Percentiles rank a stretch among this genome's conserved stretches.
Conservation (phyloP, 2,113 vertebrate species). For the Poecile atricapillus region DNA sequence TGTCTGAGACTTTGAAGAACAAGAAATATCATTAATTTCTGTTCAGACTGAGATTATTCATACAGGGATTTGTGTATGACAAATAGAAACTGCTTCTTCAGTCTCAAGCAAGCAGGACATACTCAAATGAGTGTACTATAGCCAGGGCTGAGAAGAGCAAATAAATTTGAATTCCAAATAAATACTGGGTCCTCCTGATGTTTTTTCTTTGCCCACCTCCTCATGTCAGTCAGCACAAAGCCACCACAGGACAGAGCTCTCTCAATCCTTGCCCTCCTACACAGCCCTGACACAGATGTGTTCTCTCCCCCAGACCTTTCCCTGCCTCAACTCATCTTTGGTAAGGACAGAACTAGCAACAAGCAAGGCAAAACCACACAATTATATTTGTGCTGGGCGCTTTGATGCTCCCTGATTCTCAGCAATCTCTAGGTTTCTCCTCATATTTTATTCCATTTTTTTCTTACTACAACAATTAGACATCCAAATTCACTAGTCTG, state of each 20-base stretch:
- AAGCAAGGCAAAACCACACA: accelerated
- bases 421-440: not conserved
- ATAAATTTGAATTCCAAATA: not conserved
- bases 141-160: not conserved
- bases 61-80: not conserved
- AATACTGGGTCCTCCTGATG: not conserved
- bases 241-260: not conserved
- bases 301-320: not conserved
- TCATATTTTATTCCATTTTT: not conserved
- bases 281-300: not conserved
- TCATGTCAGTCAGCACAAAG: accelerated
- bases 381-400: not conserved
- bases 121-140: not conserved
- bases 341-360: not conserved
- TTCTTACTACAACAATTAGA: not conserved
- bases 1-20: not conserved
- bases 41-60: not conserved
- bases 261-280: not conserved
- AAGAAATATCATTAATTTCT: not conserved
- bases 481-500: not conserved
- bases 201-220: not conserved
- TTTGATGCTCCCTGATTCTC: not conserved
- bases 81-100: not conserved
- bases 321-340: not conserved
- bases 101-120: not conserved